Evolutionary conservation across 2,113 vertebrate genomes (phyloP).

Genomic region (Ploceus nigricollis): DNA sequence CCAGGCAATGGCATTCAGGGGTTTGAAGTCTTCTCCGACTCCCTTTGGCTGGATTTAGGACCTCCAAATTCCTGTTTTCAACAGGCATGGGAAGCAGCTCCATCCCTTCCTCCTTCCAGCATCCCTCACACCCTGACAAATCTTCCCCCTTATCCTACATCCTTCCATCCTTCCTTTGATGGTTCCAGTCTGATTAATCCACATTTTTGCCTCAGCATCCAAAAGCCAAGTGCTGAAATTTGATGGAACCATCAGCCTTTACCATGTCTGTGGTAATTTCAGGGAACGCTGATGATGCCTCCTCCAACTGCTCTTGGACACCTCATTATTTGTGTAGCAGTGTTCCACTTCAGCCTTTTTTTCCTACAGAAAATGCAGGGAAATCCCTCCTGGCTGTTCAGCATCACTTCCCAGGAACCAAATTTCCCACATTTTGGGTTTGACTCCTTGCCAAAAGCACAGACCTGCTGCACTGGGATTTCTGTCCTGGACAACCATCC

Average conservation of each 20-base stretch:
- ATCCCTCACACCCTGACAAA: neutral
- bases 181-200: neutral
- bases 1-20: neutral
- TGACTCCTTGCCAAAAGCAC: neutral
- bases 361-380: neutral
- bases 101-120: neutral
- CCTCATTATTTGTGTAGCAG: neutral
- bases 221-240: neutral
- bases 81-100: accelerated
- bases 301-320: neutral
- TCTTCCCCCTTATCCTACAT: neutral
- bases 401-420: neutral
- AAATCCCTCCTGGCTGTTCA: neutral
- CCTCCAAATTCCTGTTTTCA: neutral
- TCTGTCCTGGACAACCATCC: neutral
- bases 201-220: neutral
- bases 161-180: neutral
- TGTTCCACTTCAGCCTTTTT: neutral
- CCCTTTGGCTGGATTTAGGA: neutral
- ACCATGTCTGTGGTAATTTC: neutral
- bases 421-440: neutral
- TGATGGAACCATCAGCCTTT: neutral
- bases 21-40: neutral
- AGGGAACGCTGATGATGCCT: neutral
- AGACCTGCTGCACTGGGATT: neutral